Conservation (phyloP, 2,113 vertebrate genomes). For the Calonectris borealis region DNA sequence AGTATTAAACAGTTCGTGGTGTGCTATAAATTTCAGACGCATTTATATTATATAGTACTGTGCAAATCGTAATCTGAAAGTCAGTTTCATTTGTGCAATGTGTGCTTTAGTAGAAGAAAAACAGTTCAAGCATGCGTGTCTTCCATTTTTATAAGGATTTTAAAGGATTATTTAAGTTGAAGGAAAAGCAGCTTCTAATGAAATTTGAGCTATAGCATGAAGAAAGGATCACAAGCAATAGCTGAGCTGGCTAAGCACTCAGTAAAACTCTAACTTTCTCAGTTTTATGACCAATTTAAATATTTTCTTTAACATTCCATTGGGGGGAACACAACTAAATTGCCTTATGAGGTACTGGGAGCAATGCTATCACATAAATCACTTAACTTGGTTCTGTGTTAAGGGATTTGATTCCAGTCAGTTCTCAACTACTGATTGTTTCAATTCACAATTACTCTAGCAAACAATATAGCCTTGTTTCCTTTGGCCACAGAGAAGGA, state of each 20-base stretch:
- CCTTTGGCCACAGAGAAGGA: neutral
- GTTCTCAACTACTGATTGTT: neutral
- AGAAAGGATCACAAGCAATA: slow-evolving; percentile 18
- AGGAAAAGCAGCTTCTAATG: slow-evolving; percentile 24
- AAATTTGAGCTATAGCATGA: slow-evolving; percentile 31
- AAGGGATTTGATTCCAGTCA: neutral
- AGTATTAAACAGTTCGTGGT: slow-evolving; percentile 17
- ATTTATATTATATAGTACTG: neutral
- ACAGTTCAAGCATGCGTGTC: neutral
- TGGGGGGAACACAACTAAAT: neutral
- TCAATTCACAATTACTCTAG: neutral
- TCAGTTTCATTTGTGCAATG: slow-evolving; percentile 19
- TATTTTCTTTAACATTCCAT: neutral
- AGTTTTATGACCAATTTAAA: neutral
- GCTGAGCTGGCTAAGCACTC: neutral
- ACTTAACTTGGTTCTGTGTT: neutral
- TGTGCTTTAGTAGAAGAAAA: slow-evolving; percentile 17
- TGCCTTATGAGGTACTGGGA: neutral
- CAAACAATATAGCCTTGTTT: neutral
- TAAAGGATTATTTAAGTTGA: slow-evolving; percentile 40
- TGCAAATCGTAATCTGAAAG: slow-evolving; percentile 55
- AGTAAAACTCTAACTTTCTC: slow-evolving; percentile 12
- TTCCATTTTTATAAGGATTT: slow-evolving; percentile 30
- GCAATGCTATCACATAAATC: neutral
- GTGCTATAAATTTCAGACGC: slow-evolving; percentile 56